Conservation (phyloP, 2,113 vertebrate genomes). For the Clarias macrocephalus region DNA sequence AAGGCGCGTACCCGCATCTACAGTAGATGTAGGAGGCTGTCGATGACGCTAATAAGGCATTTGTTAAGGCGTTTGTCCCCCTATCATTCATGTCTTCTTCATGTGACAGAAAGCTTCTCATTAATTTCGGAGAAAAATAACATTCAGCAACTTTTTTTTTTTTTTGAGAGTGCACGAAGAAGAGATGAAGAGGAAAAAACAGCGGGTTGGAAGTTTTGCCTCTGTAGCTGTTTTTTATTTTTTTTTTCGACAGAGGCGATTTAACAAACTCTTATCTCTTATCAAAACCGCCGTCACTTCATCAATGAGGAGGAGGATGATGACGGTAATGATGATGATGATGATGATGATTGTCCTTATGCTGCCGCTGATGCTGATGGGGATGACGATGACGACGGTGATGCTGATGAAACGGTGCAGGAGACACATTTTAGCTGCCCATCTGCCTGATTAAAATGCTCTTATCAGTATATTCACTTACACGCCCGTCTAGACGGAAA, state of each 20-base stretch:
- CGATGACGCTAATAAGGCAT: slow-evolving; percentile 69
- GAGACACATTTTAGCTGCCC: slow-evolving; percentile 53
- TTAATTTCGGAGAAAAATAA: slow-evolving; percentile 67
- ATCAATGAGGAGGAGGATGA: slow-evolving; percentile 43
- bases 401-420: slow-evolving; percentile 47
- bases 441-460: slow-evolving; percentile 62
- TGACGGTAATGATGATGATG: slow-evolving; percentile 23
- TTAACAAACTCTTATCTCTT: slow-evolving; percentile 48
- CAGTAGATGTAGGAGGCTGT: slow-evolving; percentile 52
- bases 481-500: slow-evolving; percentile 44
- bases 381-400: slow-evolving; percentile 32
- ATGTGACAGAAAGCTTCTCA: slow-evolving; percentile 61
- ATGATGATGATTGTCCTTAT: slow-evolving; percentile 30
- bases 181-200: slow-evolving; percentile 44
- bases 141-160: slow-evolving; percentile 67
- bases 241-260: slow-evolving; percentile 25
- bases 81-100: slow-evolving; percentile 46
- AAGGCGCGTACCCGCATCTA: slow-evolving; percentile 55
- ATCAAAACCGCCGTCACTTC: slow-evolving; percentile 35
- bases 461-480: slow-evolving; percentile 55
- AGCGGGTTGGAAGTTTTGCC: slow-evolving; percentile 32
- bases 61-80: slow-evolving; percentile 61
- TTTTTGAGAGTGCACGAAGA: slow-evolving; percentile 54
- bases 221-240: slow-evolving; percentile 8
- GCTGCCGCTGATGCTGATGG: slow-evolving; percentile 14